Evolutionary conservation across 2,888 invertebrate species (phyloP), one percentile per base, ranked within the genome.

Genomic region (Saturnia pavonia): DNA sequence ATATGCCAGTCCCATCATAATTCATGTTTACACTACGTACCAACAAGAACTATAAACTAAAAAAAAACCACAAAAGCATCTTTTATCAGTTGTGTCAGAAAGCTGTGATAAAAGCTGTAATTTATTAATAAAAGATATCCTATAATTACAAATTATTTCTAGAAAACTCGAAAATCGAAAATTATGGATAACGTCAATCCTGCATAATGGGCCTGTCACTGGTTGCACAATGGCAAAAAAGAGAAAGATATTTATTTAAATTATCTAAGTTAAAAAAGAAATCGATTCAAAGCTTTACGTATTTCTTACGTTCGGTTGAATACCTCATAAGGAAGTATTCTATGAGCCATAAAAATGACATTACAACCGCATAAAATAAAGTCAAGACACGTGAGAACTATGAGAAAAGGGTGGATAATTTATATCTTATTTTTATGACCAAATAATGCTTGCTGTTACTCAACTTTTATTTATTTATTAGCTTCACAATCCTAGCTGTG

Each of bases 401-500:
- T 48, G 19, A 68, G 72, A 74, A 73, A 76, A 74, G 72, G 70
- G 60, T 51, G 12, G 25, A 27, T 60, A 27, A 60, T 65, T 67
- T 70, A 78, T 78, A 81, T 82, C 81, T 82, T 78, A 75, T 76
- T 81, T 82, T 74, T 79, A 79, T 81, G 80, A 82, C 81, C 80
- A 80, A 81, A 57, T 57, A 34, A 57, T 57, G 2, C 14, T 27
- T 4, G 14, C 4, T 3, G 27, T 60, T 4, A 27, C 14, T 60
- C 51, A n/a, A 22, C 16, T 27, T 60, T 7, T 43, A 43, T 43
- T 12, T 43, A 9, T 43, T 43, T 43, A 12, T 43, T 12, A 43
- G 12, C 43, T 34, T 34, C 6, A 34, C 34, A 34, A 34, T 34
- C 34, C 6, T 6, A 34, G 34, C n/a, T n/a, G n/a, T n/a, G n/a